Evolutionary conservation across 2,888 invertebrate genomes (phyloP), one percentile per base, ranked within the genome.

Genomic region (Andricus curvator): DNA sequence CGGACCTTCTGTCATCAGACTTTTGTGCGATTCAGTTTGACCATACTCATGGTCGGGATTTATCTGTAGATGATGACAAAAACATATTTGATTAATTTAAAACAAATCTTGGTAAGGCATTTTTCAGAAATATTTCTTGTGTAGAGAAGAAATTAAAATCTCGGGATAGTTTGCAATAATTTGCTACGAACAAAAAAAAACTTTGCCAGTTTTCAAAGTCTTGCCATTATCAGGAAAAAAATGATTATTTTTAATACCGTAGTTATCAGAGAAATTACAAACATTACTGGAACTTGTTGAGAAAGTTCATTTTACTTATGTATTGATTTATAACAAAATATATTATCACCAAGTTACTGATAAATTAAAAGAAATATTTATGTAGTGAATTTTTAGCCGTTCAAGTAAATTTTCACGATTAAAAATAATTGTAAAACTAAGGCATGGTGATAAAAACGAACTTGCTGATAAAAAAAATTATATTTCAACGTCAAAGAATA

Each of bases 31-130:
- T 37, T 70, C 33, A 78, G 81, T 81, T 22, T 64, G 79, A 79
- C 70, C 41, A 85, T 79, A 86, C 51, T 81, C 87, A 87, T 88
- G 86, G 85, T 84, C 88, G 84, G 84, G 29, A 64, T 29, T 37
- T 65, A 56, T 74, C 74, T 74, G 56, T 74, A 22, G 29, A n/a
- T 5, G n/a, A 74, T 33, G 56, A 20, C 20, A 51, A 56, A 33
- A 56, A 37, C 4, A 37, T 13, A 44, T 44, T 44, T 44, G 5
- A 44, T 44, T 44, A 44, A 44, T 44, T 44, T 44, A 0, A 44
- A 15, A 29, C 22, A 17, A 29, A 64, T 64, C 25, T 64, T 64
- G 6, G 5, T 29, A 1, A 8, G 3, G 11, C 6, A 60, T 60
- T 29, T 64, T 29, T 0, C 25, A 64, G 15, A 4, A 62, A 25